A percentile compares a stretch with the other conserved stretches of the same genome.
phyloP scores from a whole-genome alignment of 2,888 invertebrate species.

The Diarsia brunnea region DNA sequence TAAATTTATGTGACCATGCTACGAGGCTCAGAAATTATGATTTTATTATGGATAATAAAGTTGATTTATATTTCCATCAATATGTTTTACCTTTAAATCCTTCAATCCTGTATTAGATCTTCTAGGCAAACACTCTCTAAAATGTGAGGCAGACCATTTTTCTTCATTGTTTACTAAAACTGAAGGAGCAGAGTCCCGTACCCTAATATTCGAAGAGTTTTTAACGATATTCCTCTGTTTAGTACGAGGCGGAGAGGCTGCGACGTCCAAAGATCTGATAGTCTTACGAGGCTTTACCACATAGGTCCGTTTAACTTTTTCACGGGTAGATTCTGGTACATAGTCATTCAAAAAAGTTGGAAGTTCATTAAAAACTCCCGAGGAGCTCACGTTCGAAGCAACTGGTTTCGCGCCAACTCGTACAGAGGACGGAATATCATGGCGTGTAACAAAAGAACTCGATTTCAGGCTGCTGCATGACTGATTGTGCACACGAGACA shows the following conservation, averaged over 20 bases:
- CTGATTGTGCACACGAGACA: constrained; percentile 81
- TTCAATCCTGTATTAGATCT: constrained; percentile 81
- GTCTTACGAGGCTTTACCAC: constrained; percentile 84
- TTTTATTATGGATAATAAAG: neutral
- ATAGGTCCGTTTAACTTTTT: constrained; percentile 72
- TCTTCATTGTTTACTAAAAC: constrained; percentile 68
- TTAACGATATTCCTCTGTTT: constrained; percentile 61
- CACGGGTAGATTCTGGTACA: constrained; percentile 69
- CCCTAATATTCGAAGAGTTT: constrained; percentile 66
- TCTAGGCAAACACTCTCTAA: constrained; percentile 79
- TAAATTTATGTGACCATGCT: too few relatives aligned
- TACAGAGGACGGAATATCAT: constrained; percentile 76
- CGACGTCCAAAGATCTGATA: constrained; percentile 81
- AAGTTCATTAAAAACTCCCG: constrained; percentile 80
- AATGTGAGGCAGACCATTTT: constrained; percentile 76
- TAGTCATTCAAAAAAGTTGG: constrained; percentile 84
- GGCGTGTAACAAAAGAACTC: constrained; percentile 79
- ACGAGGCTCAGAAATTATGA: too few relatives aligned
- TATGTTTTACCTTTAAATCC: constrained; percentile 80
- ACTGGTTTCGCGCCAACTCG: constrained; percentile 83
- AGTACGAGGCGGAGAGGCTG: constrained; percentile 73
- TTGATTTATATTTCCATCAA: neutral
- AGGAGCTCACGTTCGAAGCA: constrained; percentile 78
- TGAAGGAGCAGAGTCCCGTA: constrained; percentile 76
- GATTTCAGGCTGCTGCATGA: constrained; percentile 74